Evolutionary conservation across 1,140 invertebrate species (phyloP).

Genomic region (Rhysida immarginata): DNA sequence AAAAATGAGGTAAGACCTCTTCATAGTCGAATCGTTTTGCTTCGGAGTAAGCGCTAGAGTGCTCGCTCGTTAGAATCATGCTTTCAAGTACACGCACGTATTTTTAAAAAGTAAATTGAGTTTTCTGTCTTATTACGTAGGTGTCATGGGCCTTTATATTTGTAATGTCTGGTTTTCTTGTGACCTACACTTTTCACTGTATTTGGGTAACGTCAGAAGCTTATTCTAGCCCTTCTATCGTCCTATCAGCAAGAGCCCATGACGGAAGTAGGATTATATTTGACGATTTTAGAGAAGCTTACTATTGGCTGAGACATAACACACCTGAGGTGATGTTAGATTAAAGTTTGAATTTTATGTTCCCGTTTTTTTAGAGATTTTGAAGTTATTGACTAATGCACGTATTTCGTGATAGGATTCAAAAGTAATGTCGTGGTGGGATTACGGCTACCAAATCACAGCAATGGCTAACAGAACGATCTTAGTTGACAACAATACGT

Average conservation of each 20-base stretch:
- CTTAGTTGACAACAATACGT: constrained; percentile 98
- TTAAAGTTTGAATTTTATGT: too few species aligned
- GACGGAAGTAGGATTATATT: constrained; percentile 92
- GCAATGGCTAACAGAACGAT: constrained; percentile 97
- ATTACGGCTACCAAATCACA: constrained; percentile 98
- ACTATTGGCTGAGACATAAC: constrained; percentile 95
- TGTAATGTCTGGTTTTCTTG: constrained; percentile 66
- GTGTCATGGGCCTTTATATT: constrained; percentile 70
- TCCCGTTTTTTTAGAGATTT: too few species aligned
- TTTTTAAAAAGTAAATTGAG: too few species aligned
- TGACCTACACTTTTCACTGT: constrained; percentile 89
- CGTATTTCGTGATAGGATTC: constrained; percentile 69
- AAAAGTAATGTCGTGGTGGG: constrained; percentile 99
- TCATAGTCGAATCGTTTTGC: too few species aligned
- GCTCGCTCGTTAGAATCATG: too few species aligned
- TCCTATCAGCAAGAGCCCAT: constrained; percentile 82
- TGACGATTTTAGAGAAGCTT: constrained; percentile 95
- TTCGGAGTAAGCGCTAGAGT: too few species aligned
- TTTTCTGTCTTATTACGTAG: too few species aligned
- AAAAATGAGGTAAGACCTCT: constrained; percentile 61
- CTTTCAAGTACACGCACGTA: too few species aligned
- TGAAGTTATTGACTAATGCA: too few species aligned
- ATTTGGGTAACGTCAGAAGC: constrained; percentile 99
- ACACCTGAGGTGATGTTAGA: constrained; percentile 43
- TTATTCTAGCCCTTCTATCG: constrained; percentile 93